Percentiles rank a stretch among this genome's conserved stretches.
phyloP scores from a whole-genome alignment of 2,888 invertebrate genomes.

The Ectobius pallidus region DNA sequence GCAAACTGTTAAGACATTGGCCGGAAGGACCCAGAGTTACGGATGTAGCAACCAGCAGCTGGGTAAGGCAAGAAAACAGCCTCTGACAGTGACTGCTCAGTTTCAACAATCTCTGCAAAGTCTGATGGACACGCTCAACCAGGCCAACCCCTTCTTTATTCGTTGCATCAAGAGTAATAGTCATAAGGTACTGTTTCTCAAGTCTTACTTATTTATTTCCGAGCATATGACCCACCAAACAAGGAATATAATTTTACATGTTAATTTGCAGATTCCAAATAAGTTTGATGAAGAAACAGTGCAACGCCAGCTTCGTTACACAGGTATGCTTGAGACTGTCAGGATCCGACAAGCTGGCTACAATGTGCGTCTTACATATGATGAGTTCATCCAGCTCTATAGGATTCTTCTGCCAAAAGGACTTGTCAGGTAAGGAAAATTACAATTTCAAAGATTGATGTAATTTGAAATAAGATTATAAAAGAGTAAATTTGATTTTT shows the following conservation, averaged over 20 bases:
- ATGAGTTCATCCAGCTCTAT: constrained; percentile 93
- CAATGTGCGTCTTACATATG: constrained; percentile 90
- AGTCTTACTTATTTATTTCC: no score
- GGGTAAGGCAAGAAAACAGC: constrained; percentile 74
- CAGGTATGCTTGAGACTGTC: constrained; percentile 97
- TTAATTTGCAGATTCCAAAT: constrained; percentile 77
- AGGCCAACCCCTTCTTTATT: constrained; percentile 84
- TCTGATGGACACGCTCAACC: constrained; percentile 91
- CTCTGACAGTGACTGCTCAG: constrained; percentile 92
- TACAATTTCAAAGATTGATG: no score
- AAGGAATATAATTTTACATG: no score
- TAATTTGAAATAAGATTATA: no score
- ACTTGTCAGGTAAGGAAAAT: constrained; percentile 63
- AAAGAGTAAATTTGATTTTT: no score
- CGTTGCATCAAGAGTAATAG: constrained; percentile 96
- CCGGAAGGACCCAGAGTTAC: constrained; percentile 72
- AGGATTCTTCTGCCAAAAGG: constrained; percentile 89
- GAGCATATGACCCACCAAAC: no score
- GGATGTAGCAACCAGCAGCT: constrained; percentile 30
- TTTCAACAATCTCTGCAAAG: constrained; percentile 92
- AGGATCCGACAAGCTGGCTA: constrained; percentile 94
- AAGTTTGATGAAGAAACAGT: constrained; percentile 94
- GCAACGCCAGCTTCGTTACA: constrained; percentile 87
- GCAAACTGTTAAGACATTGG: constrained; percentile 89
- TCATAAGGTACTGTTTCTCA: constrained; percentile 78